Base-by-base conservation (phyloP, 1,140 invertebrate species). In the Geopemphigus sp. region DNA sequence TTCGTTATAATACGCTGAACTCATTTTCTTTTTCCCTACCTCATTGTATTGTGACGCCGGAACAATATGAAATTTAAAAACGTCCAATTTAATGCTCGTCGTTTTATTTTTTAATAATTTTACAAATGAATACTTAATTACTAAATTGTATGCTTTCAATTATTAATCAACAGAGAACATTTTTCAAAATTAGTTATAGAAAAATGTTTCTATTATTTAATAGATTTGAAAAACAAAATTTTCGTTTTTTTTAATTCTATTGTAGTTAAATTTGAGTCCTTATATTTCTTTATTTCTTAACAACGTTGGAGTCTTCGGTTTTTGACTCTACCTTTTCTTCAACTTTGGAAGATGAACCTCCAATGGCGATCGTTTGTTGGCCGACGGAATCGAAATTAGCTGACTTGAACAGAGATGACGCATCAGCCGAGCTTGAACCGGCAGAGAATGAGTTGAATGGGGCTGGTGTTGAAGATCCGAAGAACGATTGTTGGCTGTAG, bases 401-500 rank as follows among this genome's bases (percentile, higher is more conserved):
- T 17, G 66, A 68, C 2, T 68, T 68, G 22, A 68, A 50, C 17
- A 50, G 6, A 68, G 64, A 15, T 24, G 64, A 45, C 14, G n/a
- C 24, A 72, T 72, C 68, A 54, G 53, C 17, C 56, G 70, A 56
- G 17, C 22, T 19, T 64, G 26, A 29, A 59, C 8, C 39, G 17
- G 14, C 22, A 17, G 45, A 68, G 6, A 68, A 50, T 50, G 39
- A 68, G 22, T 26, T 26, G 39, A 76, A 76, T 24, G 73, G 73
- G 45, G 73, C 54, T 19, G 73, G 73, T n/a, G 73, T 76, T 11
- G 73, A 76, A 10, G 73, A 59, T 17, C 56, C 73, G 5, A 45
- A 76, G 73, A 76, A 76, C 3, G 68, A 54, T 8, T 68, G 64
- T 68, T 68, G 14, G 15, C 39, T 22, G 22, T 50, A 68, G 5